Conservation (phyloP, 2,797 vertebrate genomes). For the Eulemur mongoz region DNA sequence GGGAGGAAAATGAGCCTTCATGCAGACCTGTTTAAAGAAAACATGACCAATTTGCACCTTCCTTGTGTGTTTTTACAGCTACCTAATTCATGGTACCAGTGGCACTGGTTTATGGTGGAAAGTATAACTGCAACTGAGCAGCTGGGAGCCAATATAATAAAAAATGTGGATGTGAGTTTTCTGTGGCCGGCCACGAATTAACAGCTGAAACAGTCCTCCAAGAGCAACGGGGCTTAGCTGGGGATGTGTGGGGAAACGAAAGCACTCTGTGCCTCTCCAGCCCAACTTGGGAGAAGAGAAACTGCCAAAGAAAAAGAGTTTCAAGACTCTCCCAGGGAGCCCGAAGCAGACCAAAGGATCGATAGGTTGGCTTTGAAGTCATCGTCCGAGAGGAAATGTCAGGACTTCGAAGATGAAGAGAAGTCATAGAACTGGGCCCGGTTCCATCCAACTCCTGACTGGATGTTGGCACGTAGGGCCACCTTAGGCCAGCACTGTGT, state of each 20-base stretch:
- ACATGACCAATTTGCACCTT: slow-evolving; percentile 46
- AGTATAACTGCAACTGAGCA: background rate
- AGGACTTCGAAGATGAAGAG: background rate
- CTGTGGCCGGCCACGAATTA: slow-evolving; percentile 46
- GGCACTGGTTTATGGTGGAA: slow-evolving; percentile 19
- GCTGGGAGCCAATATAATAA: slow-evolving; percentile 15
- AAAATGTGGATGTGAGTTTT: background rate
- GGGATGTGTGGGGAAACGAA: slow-evolving; percentile 56
- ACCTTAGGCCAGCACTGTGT: background rate
- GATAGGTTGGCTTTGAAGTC: background rate
- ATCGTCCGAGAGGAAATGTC: background rate
- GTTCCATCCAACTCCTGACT: background rate
- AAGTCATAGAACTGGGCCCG: background rate
- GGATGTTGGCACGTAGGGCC: background rate
- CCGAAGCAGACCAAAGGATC: background rate
- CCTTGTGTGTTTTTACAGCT: slow-evolving; percentile 15
- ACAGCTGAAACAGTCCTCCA: background rate
- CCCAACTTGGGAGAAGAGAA: background rate
- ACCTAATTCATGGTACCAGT: slow-evolving; percentile 36
- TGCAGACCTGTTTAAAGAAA: slow-evolving; percentile 66
- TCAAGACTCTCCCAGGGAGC: background rate
- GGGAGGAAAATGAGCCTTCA: slow-evolving; percentile 38
- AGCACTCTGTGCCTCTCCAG: slow-evolving; percentile 9
- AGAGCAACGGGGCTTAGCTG: background rate
- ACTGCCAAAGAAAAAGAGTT: background rate